Evolutionary conservation across 64 coral and sea anemone species (phyloP), one percentile per base, ranked within the genome.

Genomic region (Actinia equina): DNA sequence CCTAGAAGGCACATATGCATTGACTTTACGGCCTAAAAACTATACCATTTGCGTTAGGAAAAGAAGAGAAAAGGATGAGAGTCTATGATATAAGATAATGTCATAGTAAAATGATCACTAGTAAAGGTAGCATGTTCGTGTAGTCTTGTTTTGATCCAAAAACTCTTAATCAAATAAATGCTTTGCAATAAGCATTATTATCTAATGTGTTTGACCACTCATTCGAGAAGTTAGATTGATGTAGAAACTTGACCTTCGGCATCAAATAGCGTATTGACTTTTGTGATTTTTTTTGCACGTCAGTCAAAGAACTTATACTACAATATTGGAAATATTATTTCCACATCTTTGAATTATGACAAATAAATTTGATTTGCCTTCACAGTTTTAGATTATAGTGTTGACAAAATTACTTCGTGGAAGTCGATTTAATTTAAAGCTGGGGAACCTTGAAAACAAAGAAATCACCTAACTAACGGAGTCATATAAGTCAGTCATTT

Each of bases 1-100:
- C 30, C 42, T 85, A 14, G 51, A 85, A 60, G 83, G 83, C 10
- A 6, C 1, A 9, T 61, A 85, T 19, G 83, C 51, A n/a, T 25
- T 61, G 6, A 58, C 83, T 10, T 1, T 85, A 63, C 5, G 23
- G 2, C 83, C 83, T 2, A 25, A 59, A n/a, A 85, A 63, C 4
- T 85, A 85, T 53, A 85, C 23, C 15, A 62, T 85, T 85, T 60
- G 30, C 6, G 52, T 60, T 57, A 58, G 17, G 23, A 82, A 82
- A 57, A 51, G 80, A 82, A 52, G 14, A 5, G 13, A 30, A 74
- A 74, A 37, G 30, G 1, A 27, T 13, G 69, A 30, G 13, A 74
- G 16, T 2, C 2, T n/a, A 20, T 65, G n/a, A 74, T 0, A 74
- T 6, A 41, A 15, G 3, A 41, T 9, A 26, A 42, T 10, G 30